Percentiles rank a stretch among this genome's conserved stretches.
phyloP scores from a whole-genome alignment of 2,113 vertebrate genomes.

The Laterallus jamaicensis region DNA sequence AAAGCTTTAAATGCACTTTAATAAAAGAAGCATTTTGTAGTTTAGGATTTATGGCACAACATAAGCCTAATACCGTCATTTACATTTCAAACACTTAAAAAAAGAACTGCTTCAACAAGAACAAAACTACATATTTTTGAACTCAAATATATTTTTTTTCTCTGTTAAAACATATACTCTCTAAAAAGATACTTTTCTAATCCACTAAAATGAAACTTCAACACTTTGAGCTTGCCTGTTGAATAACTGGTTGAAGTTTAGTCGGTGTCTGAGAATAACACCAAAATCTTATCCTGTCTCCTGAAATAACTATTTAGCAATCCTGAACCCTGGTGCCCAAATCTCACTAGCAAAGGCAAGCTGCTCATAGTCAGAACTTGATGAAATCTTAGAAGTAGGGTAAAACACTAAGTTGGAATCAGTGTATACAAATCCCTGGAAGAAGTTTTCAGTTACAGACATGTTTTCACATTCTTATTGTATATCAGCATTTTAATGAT shows the following conservation, averaged over 20 bases:
- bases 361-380: neutral
- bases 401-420: neutral
- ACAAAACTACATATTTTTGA: neutral
- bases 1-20: neutral
- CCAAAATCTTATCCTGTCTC: neutral
- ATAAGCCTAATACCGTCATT: neutral
- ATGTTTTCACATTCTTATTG: neutral
- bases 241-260: neutral
- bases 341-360: neutral
- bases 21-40: neutral
- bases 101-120: neutral
- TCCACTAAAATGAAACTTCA: neutral
- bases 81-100: neutral
- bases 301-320: neutral
- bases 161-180: neutral
- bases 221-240: neutral
- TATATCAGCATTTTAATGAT: neutral
- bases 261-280: neutral
- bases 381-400: neutral
- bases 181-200: neutral
- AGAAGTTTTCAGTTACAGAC: neutral
- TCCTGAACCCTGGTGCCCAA: neutral
- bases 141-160: neutral
- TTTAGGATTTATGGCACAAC: neutral
- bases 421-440: neutral